A percentile compares a stretch with the other conserved stretches of the same genome.
Evolutionary conservation across 2,113 vertebrate species (phyloP).

Genomic region (Sterna hirundo): DNA sequence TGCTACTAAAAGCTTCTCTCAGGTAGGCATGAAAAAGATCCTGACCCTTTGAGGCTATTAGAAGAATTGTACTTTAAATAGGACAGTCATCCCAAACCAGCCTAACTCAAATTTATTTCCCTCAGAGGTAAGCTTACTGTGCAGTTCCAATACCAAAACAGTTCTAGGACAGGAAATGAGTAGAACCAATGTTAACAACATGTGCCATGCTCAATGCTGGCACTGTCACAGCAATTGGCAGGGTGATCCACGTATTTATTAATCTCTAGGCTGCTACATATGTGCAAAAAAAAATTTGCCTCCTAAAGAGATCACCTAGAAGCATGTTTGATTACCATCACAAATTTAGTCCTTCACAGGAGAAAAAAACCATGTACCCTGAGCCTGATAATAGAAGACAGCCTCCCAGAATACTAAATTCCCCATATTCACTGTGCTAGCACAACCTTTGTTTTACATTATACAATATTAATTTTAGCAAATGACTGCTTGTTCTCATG

Average conservation of each 20-base stretch:
- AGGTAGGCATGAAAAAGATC: not conserved
- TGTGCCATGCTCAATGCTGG: not conserved
- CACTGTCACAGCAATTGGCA: not conserved
- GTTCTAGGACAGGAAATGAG: not conserved
- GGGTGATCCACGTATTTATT: not conserved
- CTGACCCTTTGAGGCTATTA: not conserved
- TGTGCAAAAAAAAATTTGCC: fast-evolving
- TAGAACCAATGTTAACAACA: not conserved
- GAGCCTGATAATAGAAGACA: not conserved
- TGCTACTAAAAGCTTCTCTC: not conserved
- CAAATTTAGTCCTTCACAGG: not conserved
- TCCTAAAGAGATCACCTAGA: not conserved
- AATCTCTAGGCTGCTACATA: not conserved
- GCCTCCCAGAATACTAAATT: not conserved
- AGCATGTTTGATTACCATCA: not conserved
- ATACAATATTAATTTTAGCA: not conserved
- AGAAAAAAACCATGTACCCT: fast-evolving
- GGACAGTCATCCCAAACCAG: not conserved
- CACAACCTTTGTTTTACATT: not conserved
- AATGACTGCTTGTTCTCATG: not conserved
- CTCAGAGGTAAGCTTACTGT: not conserved
- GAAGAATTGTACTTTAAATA: not conserved
- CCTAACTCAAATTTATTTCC: not conserved
- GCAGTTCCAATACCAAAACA: not conserved
- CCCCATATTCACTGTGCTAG: not conserved